These are phyloP conservation scores for Temnothorax nylanderi DNA, from an alignment of 1,140 invertebrate species.

Conservation along the genomic window DNA sequence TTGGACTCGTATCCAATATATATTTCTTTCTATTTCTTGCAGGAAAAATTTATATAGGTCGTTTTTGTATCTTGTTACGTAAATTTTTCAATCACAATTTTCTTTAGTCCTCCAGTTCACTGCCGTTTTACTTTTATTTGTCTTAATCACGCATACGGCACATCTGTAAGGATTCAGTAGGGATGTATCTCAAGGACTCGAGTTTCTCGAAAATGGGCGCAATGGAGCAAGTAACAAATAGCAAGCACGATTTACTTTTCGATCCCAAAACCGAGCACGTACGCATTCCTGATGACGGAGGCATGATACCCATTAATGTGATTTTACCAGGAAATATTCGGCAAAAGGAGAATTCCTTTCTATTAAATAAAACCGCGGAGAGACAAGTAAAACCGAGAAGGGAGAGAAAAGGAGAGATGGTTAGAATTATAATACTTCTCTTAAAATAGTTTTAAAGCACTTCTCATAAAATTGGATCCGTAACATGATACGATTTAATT, in stretches of 20 bases:
- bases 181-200: conserved; percentile 1
- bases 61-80: neutral
- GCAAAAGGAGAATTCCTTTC: conserved; percentile 18
- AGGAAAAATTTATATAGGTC: neutral
- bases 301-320: conserved; percentile 44
- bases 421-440: neutral
- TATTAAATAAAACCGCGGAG: neutral
- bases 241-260: conserved; percentile 42
- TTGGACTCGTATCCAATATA: neutral
- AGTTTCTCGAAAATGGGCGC: conserved; percentile 22
- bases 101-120: neutral
- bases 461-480: neutral
- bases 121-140: neutral
- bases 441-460: neutral
- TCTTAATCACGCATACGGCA: neutral
- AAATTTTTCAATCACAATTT: neutral
- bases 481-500: neutral
- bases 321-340: neutral
- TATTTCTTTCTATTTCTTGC: neutral
- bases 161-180: neutral
- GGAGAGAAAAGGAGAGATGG: neutral
- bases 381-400: neutral
- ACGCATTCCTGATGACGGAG: neutral
- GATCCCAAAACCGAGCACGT: conserved; percentile 10
- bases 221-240: conserved; percentile 11